These are phyloP conservation scores for Ips nitidus DNA, from an alignment of 1,140 invertebrate genomes.

Conservation along the genomic window DNA sequence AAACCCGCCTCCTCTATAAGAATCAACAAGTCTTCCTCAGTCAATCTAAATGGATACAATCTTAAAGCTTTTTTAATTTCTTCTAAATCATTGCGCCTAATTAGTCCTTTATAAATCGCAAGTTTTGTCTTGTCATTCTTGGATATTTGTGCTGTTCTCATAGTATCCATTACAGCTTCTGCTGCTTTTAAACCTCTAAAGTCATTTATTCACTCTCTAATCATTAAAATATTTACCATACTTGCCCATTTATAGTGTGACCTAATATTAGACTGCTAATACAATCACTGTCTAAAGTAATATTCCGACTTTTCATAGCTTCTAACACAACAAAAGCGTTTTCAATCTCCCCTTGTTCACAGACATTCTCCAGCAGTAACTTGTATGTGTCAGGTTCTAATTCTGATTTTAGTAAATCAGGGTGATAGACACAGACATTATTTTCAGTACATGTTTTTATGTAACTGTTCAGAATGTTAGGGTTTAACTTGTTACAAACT, in stretches of 20 bases:
- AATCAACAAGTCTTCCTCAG: conserved; percentile 32
- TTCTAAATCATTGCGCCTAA: conserved; percentile 25
- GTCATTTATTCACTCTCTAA: background rate
- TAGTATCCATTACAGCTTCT: conserved; percentile 49
- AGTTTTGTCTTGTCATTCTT: conserved; percentile 37
- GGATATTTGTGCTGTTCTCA: conserved; percentile 50
- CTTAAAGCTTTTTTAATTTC: conserved; percentile 37
- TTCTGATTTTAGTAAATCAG: conserved; percentile 45
- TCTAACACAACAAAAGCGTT: conserved; percentile 61
- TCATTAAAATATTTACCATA: background rate
- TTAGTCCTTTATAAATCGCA: conserved; percentile 41
- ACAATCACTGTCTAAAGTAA: conserved; percentile 59
- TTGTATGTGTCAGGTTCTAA: conserved; percentile 56
- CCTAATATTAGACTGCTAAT: conserved; percentile 62
- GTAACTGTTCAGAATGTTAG: conserved; percentile 43
- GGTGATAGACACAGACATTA: conserved; percentile 36
- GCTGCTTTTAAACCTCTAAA: conserved; percentile 48
- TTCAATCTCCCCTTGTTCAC: conserved; percentile 61
- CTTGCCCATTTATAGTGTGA: conserved; percentile 58
- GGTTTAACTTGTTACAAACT: conserved; percentile 24
- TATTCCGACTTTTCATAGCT: conserved; percentile 59
- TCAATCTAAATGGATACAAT: conserved; percentile 28
- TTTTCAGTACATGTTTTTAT: conserved; percentile 47
- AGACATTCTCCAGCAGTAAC: conserved; percentile 55
- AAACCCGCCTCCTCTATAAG: conserved; percentile 38